Evolutionary conservation across 2,888 invertebrate species (phyloP).

Genomic region (Acholoe squamosa): DNA sequence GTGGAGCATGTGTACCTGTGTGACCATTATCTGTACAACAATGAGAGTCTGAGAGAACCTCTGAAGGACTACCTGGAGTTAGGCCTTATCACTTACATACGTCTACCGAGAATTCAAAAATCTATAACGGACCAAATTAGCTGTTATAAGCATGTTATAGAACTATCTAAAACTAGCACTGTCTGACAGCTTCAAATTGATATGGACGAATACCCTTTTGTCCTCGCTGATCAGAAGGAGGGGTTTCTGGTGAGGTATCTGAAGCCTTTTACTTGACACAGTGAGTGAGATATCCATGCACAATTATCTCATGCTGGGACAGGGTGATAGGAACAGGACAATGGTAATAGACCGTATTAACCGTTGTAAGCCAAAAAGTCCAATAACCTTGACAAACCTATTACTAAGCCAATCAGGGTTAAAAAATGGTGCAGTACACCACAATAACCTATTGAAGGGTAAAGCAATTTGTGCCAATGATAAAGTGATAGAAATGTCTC

Average conservation of each 20-base stretch:
- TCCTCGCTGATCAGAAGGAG: neutral
- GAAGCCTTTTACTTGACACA: neutral
- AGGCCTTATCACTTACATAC: neutral
- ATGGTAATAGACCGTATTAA: neutral
- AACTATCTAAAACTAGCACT: neutral
- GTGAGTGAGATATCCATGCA: neutral
- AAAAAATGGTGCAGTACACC: neutral
- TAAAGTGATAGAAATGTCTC: neutral
- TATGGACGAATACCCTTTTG: neutral
- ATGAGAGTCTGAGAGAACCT: constrained; percentile 62
- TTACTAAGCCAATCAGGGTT: neutral
- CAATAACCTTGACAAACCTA: neutral
- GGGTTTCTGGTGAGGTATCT: neutral
- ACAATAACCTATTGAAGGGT: neutral
- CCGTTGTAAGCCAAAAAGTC: neutral
- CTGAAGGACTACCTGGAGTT: constrained; percentile 61
- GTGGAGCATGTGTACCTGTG: constrained; percentile 68
- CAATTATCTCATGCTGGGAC: neutral
- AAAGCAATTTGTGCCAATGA: neutral
- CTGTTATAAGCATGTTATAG: neutral
- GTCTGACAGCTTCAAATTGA: neutral
- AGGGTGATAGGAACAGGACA: neutral
- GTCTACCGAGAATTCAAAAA: too few species aligned
- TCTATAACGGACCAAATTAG: neutral
- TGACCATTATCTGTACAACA: constrained; percentile 65